Percentiles rank a stretch among this genome's conserved stretches.
phyloP scores from a whole-genome alignment of 1,140 invertebrate genomes.

The Aphidius gifuensis region DNA sequence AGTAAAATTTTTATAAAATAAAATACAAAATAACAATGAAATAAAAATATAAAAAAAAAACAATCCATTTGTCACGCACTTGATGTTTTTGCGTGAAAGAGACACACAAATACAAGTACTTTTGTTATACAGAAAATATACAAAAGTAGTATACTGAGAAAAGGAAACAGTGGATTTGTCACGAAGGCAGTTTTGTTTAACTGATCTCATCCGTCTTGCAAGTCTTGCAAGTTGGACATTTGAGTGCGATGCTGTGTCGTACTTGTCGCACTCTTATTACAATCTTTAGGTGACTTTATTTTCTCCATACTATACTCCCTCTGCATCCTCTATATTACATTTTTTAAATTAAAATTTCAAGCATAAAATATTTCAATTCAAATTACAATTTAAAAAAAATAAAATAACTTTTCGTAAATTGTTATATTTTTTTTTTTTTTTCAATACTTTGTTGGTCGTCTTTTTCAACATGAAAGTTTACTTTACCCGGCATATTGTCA shows the following conservation, averaged over 20 bases:
- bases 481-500: slow-evolving; percentile 43
- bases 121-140: not conserved
- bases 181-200: slow-evolving; percentile 54
- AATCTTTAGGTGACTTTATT: slow-evolving; percentile 25
- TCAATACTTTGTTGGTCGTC: not conserved
- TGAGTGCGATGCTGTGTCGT: slow-evolving; percentile 36
- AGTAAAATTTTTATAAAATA: slow-evolving; percentile 5
- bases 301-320: not conserved
- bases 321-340: not conserved
- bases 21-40: not conserved
- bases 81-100: not conserved
- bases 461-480: slow-evolving; percentile 45
- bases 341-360: slow-evolving; percentile 2
- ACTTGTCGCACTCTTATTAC: slow-evolving; percentile 17
- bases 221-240: slow-evolving; percentile 38
- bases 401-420: not conserved
- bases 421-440: not conserved
- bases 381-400: slow-evolving; percentile 2
- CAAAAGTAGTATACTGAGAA: not conserved
- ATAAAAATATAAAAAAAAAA: not conserved
- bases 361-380: not conserved
- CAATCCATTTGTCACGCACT: slow-evolving; percentile 12
- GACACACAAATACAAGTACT: not conserved
- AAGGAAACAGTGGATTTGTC: slow-evolving; percentile 53
- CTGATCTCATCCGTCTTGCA: slow-evolving; percentile 54